A percentile compares a stretch with the other conserved stretches of the same genome.
Conservation (phyloP, 2,113 vertebrate species). For the Harpagus bidentatus region DNA sequence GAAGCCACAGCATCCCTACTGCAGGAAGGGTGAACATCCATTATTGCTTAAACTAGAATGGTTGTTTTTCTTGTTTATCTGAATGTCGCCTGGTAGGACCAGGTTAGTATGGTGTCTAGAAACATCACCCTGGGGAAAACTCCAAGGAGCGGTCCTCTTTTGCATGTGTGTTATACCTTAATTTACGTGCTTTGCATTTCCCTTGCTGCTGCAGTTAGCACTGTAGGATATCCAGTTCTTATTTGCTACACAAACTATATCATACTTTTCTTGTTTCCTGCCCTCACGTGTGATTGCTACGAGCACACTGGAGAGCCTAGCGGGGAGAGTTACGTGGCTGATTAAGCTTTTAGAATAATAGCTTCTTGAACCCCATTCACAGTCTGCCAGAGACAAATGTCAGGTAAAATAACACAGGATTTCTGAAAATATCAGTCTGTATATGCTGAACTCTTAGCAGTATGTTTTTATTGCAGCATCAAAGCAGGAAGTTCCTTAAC, state of each 20-base stretch:
- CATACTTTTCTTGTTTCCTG: neutral
- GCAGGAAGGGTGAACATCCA: neutral
- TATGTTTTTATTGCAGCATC: neutral
- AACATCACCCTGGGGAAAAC: neutral
- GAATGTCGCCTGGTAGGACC: fast-evolving
- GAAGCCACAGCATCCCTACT: neutral
- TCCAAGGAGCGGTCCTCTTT: neutral
- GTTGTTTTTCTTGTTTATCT: neutral
- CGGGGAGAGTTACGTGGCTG: neutral
- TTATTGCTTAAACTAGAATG: neutral
- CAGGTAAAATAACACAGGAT: neutral
- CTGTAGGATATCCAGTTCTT: too few relatives aligned
- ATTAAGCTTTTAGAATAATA: neutral
- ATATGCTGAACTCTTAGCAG: neutral
- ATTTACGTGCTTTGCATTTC: neutral
- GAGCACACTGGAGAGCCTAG: neutral
- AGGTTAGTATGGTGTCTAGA: too few relatives aligned
- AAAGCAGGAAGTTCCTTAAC: neutral
- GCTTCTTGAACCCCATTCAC: neutral
- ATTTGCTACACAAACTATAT: neutral
- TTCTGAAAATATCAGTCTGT: neutral
- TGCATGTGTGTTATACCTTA: neutral
- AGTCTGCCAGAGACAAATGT: neutral
- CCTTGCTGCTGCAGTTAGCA: neutral
- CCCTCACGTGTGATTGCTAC: fast-evolving